Conservation (phyloP, 2,113 vertebrate genomes). For the Tupaia tana region DNA sequence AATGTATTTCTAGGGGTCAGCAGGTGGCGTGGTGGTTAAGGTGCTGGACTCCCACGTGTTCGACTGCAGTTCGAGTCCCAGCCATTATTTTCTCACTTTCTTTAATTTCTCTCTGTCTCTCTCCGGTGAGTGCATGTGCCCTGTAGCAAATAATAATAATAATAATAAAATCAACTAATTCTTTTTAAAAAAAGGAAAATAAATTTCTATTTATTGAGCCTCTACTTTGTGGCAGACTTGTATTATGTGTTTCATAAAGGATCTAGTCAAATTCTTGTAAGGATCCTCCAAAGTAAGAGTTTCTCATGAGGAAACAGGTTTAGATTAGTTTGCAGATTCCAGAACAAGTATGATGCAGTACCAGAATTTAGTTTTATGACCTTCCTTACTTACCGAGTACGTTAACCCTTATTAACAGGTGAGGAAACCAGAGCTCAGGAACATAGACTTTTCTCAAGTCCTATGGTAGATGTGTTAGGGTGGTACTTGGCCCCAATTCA, state of each 20-base stretch:
- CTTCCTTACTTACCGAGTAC: neutral
- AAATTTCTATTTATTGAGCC: neutral
- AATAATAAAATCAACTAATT: too few relatives aligned
- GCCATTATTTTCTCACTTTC: too few relatives aligned
- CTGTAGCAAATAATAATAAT: too few relatives aligned
- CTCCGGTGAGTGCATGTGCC: too few relatives aligned
- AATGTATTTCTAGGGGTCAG: neutral
- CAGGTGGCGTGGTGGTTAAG: too few relatives aligned
- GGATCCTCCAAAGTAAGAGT: neutral
- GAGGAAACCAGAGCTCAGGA: neutral
- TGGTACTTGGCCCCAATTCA: neutral
- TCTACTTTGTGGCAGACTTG: neutral
- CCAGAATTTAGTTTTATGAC: neutral
- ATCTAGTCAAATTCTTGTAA: neutral
- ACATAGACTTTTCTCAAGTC: neutral
- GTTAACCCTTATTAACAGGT: neutral
- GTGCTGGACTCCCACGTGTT: too few relatives aligned
- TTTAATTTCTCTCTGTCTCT: too few relatives aligned
- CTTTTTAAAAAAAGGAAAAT: too few relatives aligned
- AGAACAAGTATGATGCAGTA: neutral
- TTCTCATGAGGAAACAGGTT: neutral
- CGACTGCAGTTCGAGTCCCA: too few relatives aligned
- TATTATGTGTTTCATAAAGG: constrained; percentile 6
- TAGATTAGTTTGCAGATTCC: neutral
- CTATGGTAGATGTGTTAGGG: neutral